Percentiles rank a stretch among this genome's conserved stretches.
phyloP scores from a whole-genome alignment of 2,797 vertebrate genomes.

The Parauchenoglanis ngamensis region DNA sequence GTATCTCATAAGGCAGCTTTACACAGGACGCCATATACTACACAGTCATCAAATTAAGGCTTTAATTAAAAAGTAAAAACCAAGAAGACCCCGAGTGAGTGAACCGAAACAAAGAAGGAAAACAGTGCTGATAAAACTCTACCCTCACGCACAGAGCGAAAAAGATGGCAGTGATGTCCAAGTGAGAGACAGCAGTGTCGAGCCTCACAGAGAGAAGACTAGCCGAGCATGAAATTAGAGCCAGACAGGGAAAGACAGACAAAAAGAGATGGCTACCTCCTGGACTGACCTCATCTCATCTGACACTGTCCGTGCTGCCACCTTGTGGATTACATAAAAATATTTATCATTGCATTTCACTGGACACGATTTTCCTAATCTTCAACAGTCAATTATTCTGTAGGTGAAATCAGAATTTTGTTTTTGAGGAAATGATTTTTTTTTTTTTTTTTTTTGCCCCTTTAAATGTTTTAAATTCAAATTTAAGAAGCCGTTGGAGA shows the following conservation, averaged over 20 bases:
- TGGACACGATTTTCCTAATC: not conserved
- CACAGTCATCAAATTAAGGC: conserved; percentile 43
- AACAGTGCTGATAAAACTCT: conserved; percentile 31
- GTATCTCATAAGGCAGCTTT: conserved; percentile 15
- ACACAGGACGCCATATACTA: not conserved
- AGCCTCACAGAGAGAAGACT: conserved; percentile 52
- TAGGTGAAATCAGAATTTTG: not conserved
- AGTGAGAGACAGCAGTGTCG: conserved; percentile 54
- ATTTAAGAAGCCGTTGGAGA: not conserved
- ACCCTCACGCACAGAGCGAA: conserved; percentile 12
- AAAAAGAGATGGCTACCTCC: conserved; percentile 21
- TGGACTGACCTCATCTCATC: conserved; percentile 24
- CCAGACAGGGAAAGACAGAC: conserved; percentile 33
- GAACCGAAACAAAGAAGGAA: conserved; percentile 17
- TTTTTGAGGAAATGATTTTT: too few relatives aligned
- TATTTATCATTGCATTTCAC: not conserved
- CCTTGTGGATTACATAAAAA: conserved; percentile 32
- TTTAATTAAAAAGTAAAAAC: conserved; percentile 45
- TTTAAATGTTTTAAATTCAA: not conserved
- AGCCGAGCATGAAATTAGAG: conserved; percentile 60
- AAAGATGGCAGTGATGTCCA: conserved; percentile 45
- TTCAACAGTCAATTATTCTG: not conserved
- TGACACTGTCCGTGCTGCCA: conserved; percentile 26
- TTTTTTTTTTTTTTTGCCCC: too few relatives aligned
- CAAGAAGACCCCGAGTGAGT: conserved; percentile 23